These are phyloP conservation scores for Sakesphorus luctuosus DNA, from an alignment of 2,113 vertebrate species.

Conservation along the genomic window DNA sequence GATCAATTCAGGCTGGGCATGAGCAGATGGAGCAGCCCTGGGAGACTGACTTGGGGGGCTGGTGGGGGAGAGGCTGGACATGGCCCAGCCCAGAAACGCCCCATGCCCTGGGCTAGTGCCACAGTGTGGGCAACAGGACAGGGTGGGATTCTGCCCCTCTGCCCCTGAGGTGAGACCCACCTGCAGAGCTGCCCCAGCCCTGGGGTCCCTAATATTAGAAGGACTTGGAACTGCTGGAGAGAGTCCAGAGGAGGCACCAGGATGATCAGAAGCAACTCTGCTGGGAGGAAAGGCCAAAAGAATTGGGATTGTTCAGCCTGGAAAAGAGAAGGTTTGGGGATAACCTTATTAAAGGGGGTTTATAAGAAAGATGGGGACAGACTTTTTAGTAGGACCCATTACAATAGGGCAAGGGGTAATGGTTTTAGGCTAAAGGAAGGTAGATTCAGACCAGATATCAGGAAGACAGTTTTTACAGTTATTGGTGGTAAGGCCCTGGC, in stretches of 20 bases:
- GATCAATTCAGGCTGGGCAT: background rate
- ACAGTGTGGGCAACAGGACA: background rate
- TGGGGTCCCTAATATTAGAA: background rate
- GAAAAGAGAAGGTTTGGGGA: background rate
- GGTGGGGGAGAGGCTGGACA: background rate
- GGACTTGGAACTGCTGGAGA: background rate
- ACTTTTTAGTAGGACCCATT: background rate
- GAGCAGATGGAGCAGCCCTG: background rate
- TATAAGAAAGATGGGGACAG: background rate
- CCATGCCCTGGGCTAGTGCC: background rate
- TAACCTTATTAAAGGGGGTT: background rate
- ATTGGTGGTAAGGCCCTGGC: background rate
- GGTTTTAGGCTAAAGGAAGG: background rate
- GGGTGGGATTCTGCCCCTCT: background rate
- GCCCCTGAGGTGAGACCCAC: background rate
- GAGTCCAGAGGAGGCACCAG: background rate
- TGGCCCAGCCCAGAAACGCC: background rate
- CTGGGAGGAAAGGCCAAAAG: background rate
- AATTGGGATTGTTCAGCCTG: background rate
- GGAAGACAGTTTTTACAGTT: background rate
- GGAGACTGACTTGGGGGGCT: background rate
- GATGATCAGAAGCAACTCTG: background rate
- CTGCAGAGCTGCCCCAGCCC: background rate
- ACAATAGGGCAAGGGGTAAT: background rate
- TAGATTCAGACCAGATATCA: too few relatives aligned